These are phyloP conservation scores for Abrostola triplasia DNA, from an alignment of 2,888 invertebrate species.

Conservation along the genomic window DNA sequence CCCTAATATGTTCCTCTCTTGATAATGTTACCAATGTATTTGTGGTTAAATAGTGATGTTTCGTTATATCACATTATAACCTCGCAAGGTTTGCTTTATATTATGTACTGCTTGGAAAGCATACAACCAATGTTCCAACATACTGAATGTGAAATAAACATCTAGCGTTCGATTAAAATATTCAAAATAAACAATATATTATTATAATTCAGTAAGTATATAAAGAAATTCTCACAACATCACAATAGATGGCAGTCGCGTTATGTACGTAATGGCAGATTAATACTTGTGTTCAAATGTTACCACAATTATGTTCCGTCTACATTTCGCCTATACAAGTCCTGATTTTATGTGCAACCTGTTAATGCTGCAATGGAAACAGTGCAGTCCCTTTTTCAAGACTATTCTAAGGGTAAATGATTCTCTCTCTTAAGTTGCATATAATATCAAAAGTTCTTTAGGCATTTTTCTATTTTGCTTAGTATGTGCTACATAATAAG, in stretches of 20 bases:
- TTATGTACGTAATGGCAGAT: constrained; percentile 47
- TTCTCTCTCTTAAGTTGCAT: not conserved
- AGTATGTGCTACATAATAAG: not conserved
- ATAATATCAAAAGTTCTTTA: not conserved
- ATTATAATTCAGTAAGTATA: constrained; percentile 44
- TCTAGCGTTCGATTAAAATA: constrained; percentile 63
- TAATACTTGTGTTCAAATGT: constrained; percentile 39
- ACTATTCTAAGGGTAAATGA: not conserved
- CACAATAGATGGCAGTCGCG: constrained; percentile 56
- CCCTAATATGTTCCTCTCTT: not conserved
- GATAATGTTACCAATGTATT: not conserved
- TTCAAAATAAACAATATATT: constrained; percentile 57
- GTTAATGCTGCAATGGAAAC: not conserved
- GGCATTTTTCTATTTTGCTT: not conserved
- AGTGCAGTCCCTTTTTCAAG: not conserved
- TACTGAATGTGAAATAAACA: constrained; percentile 48
- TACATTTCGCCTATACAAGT: constrained; percentile 7
- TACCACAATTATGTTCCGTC: constrained; percentile 4
- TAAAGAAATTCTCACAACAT: constrained; percentile 42
- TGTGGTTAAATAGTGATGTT: no score
- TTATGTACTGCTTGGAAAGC: not conserved
- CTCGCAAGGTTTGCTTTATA: no score
- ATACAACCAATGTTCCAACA: not conserved
- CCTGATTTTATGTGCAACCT: not conserved
- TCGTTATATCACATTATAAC: no score